A percentile compares a stretch with the other conserved stretches of the same genome.
Conservation (phyloP, 2,113 vertebrate species). For the Cynocephalus volans region DNA sequence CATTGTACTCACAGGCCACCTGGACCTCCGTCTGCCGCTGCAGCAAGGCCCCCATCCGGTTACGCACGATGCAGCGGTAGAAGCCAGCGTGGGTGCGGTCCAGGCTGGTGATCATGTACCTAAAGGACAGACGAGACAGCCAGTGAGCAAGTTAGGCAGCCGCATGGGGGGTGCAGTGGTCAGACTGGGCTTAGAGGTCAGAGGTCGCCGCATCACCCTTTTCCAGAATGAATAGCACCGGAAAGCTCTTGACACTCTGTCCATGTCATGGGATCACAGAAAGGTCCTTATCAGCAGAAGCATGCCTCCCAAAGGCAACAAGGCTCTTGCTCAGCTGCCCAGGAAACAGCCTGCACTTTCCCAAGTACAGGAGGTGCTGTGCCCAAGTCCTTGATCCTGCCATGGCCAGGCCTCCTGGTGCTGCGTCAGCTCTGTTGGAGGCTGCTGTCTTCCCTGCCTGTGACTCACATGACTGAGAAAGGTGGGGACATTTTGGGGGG, state of each 20-base stretch:
- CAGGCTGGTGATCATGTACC: slow-evolving; percentile 97
- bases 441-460: neutral
- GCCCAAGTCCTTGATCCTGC: neutral
- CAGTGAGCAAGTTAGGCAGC: slow-evolving; percentile 65
- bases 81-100: slow-evolving; percentile 97
- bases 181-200: neutral
- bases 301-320: neutral
- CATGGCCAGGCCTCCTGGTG: neutral
- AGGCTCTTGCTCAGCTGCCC: neutral
- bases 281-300: neutral
- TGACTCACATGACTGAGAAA: neutral
- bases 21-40: slow-evolving; percentile 98
- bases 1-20: slow-evolving; percentile 96
- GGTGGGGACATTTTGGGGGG: neutral
- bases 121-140: slow-evolving; percentile 74
- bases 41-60: slow-evolving; percentile 96
- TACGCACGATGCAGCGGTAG: slow-evolving; percentile 98
- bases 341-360: neutral
- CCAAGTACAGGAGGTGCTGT: neutral
- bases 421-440: neutral
- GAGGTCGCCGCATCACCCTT: neutral
- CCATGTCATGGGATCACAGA: neutral
- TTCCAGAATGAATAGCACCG: neutral
- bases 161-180: neutral
- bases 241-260: neutral